Base-by-base conservation (phyloP, 2,797 vertebrate genomes). In the Micromesistius poutassou region DNA sequence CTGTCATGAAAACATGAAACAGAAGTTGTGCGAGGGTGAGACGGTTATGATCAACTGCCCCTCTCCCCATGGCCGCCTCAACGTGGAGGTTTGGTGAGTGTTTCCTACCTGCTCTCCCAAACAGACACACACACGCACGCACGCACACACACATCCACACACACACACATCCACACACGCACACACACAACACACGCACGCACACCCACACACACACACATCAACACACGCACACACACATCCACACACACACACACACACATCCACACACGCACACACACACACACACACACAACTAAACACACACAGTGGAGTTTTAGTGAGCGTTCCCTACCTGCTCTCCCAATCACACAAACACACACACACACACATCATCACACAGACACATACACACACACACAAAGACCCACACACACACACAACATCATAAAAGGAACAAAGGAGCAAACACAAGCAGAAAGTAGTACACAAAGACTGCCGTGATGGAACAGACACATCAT, bases 11-110 rank as follows among this genome's bases (percentile, higher is more conserved):
- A 10, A 66, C 62, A 66, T 25, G 62, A 66, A 66, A 28, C 1
- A 6, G 85, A 73, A 80, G 78, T 83, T 80, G 77, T 75, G 71
- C 68, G 75, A 78, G 30, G 77, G 66, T 76, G 70, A 46, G 75
- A 75, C 36, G 25, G 22, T 74, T 81, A 83, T 79, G 77, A 84
- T 81, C 7, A 75, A 75, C 86, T 77, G 83, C 76, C 78, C 76
- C 62, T 55, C 50, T 55, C 50, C 1, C 22, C 50, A 6, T n/a
- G 3, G 46, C 16, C 16, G 50, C n/a, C 62, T 28, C 62, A 25
- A 28, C 28, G 62, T n/a, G 5, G 50, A n/a, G 19, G 50, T n/a
- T 62, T 12, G 8, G 50, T 62, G 5, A 7, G 50, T 22, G 4
- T n/a, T 62, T n/a, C 5, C 8, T n/a, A 50, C 46, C 46, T 50